Evolutionary conservation across 2,888 invertebrate species (phyloP), one percentile per base, ranked within the genome.

Genomic region (Cephus nigrinus): DNA sequence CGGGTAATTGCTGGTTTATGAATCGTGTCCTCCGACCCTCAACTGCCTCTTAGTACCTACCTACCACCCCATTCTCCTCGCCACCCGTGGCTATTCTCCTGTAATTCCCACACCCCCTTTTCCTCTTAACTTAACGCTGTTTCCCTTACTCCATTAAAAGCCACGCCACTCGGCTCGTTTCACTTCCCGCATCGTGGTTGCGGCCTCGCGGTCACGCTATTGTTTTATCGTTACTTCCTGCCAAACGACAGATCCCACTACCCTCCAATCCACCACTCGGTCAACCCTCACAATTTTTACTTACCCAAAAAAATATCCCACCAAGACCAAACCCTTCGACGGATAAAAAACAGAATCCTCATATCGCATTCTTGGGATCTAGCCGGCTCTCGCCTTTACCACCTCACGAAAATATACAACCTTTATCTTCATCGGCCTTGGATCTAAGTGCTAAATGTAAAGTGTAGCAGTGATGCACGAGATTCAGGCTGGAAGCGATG

Each of bases 81-180:
- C 84, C 83, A 83, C 83, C 83, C 84, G 82, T 82, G 86, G 86
- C 87, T 86, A 89, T 88, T 90, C 86, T 86, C 86, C 84, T 87
- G 86, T 87, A 86, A 88, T 88, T 89, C 88, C 84, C 88, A 85
- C 87, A 84, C 87, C 80, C 81, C 80, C 81, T 82, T 82, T 86
- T 82, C 83, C 86, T 87, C 86, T 87, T 81, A 88, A 88, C 86
- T 88, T 89, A 88, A 88, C 86, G 88, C 85, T 86, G 85, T 87
- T 90, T 89, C 88, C 88, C 86, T 88, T 88, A 88, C 88, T 89
- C 89, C 89, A 90, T 91, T 91, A 90, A 90, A 88, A 90, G 90
- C 88, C 83, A 87, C 82, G 87, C 88, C 86, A 87, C 86, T 88
- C 86, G 89, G 88, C 87, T 90, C 88, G 89, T 90, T 90, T 89